These are phyloP conservation scores for Drosophila paranaensis DNA, from an alignment of 2,888 invertebrate species.

Conservation along the genomic window DNA sequence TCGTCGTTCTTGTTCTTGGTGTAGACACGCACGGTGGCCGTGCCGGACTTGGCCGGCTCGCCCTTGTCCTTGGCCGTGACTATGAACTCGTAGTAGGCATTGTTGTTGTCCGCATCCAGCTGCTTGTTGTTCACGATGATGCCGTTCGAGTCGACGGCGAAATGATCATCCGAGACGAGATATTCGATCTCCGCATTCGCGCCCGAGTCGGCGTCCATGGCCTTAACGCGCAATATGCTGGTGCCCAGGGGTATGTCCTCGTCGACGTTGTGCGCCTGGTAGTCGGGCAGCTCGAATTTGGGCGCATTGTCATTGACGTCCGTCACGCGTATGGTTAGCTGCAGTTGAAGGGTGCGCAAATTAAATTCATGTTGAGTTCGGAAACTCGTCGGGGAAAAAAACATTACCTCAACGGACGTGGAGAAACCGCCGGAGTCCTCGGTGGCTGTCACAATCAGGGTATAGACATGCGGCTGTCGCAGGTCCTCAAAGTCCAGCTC, in stretches of 20 bases:
- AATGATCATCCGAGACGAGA: slow-evolving; percentile 95
- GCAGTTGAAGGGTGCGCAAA: slow-evolving; percentile 44
- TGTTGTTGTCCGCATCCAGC: slow-evolving; percentile 97
- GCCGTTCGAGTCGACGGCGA: slow-evolving; percentile 96
- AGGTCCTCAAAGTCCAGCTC: slow-evolving; percentile 98
- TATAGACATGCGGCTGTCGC: slow-evolving; percentile 96
- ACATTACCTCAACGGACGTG: slow-evolving; percentile 94
- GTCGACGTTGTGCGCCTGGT: slow-evolving; percentile 98
- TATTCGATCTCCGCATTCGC: slow-evolving; percentile 98
- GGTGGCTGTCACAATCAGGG: slow-evolving; percentile 96
- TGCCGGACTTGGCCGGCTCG: slow-evolving; percentile 95
- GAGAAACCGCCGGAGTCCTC: slow-evolving; percentile 99
- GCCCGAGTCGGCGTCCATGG: slow-evolving; percentile 97
- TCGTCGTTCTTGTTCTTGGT: slow-evolving; percentile 99
- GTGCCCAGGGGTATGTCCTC: slow-evolving; percentile 97
- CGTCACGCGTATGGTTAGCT: slow-evolving; percentile 96
- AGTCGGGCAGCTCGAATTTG: slow-evolving; percentile 97
- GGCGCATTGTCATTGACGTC: slow-evolving; percentile 99
- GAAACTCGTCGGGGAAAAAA: not conserved
- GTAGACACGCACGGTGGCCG: slow-evolving; percentile 96
- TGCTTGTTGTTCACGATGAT: slow-evolving; percentile 97
- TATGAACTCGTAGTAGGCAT: slow-evolving; percentile 97
- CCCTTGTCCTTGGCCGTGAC: slow-evolving; percentile 98
- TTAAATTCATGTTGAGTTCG: not conserved
- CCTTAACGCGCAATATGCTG: slow-evolving; percentile 96